phyloP scores from a whole-genome alignment of 2,888 invertebrate genomes.

The Drosophila robusta region DNA sequence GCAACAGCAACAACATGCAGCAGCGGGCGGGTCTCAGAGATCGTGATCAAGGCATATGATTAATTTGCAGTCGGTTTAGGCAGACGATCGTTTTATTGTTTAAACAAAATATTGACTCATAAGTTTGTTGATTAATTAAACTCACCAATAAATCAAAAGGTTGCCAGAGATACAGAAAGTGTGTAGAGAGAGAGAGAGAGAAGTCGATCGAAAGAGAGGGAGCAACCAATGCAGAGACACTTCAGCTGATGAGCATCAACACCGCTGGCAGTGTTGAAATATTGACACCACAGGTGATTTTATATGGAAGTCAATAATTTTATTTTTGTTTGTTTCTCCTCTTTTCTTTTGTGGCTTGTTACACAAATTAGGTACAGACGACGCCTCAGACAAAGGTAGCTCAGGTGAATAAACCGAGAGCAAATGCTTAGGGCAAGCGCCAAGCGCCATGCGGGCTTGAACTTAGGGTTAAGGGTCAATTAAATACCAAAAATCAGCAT shows the following conservation, averaged over 20 bases:
- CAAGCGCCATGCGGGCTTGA: conserved; percentile 60
- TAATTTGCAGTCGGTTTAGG: conserved; percentile 73
- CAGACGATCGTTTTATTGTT: conserved; percentile 59
- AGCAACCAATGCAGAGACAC: conserved; percentile 34
- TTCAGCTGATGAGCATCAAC: conserved; percentile 71
- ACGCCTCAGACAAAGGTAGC: conserved; percentile 10
- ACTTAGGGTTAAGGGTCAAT: conserved; percentile 49
- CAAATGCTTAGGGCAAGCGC: conserved; percentile 7
- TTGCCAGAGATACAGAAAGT: conserved; percentile 28
- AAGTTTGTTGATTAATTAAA: conserved; percentile 78
- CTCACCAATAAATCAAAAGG: conserved; percentile 75
- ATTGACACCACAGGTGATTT: conserved; percentile 82
- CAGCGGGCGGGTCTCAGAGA: conserved; percentile 39
- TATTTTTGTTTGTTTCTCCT: conserved; percentile 25
- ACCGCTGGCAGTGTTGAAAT: conserved; percentile 81
- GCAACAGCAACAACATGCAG: conserved; percentile 3
- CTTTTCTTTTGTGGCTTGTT: conserved; percentile 44
- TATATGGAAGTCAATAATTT: conserved; percentile 69
- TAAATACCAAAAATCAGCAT: conserved; percentile 32
- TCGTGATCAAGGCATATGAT: conserved; percentile 71
- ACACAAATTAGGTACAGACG: conserved; percentile 51
- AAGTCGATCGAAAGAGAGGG: neutral
- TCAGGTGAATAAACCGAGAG: conserved; percentile 36
- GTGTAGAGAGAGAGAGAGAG: conserved; percentile 10
- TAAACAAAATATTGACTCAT: conserved; percentile 77